Base-by-base conservation (phyloP, 2,888 invertebrate genomes). In the Mesorhabditis spiculigera region DNA sequence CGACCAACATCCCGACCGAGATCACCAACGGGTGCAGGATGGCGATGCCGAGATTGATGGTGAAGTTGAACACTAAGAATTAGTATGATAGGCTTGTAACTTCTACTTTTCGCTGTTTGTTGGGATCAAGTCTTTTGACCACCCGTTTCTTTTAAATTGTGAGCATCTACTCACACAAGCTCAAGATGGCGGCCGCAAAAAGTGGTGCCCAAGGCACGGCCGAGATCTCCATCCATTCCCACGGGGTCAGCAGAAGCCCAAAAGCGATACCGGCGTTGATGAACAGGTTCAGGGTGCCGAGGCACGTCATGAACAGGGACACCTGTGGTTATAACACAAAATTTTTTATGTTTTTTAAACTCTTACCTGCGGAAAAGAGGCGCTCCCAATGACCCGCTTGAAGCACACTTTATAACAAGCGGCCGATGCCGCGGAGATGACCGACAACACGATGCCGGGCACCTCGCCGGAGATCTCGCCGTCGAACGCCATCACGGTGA, bases 381-480 rank as follows among this genome's bases (percentile, higher is more conserved):
- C 93, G 85, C 94, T 93, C 13, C 95, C 95, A 88, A 95, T 92
- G 79, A 94, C 91, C 88, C 93, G 93, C 85, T 93, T 92, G 88
- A 95, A 95, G 85, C 94, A 90, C 86, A 93, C 94, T 90, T 93
- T 93, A 87, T 95, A 95, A 76, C 95, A 93, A 69, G 95, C 95
- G 77, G 94, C 93, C 65, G 93, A 93, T 43, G 94, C 93, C 41
- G 95, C 93, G 43, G 93, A 91, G 5, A 93, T 92, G 50, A 95
- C 93, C 66, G 94, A 88, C 45, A 95, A 92, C 1, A 95, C 93
- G 5, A 95, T 93, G 5, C 93, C 93, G 65, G 94, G 61, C 72
- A 71, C 72, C 65, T 80, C 73, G 10, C 75, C 79, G 13, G 73
- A 69, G 69, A 80, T 77, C 67, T 81, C 75, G 13, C 72, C 69